Evolutionary conservation across 2,113 vertebrate species (phyloP).

Genomic region (Raphicerus campestris): DNA sequence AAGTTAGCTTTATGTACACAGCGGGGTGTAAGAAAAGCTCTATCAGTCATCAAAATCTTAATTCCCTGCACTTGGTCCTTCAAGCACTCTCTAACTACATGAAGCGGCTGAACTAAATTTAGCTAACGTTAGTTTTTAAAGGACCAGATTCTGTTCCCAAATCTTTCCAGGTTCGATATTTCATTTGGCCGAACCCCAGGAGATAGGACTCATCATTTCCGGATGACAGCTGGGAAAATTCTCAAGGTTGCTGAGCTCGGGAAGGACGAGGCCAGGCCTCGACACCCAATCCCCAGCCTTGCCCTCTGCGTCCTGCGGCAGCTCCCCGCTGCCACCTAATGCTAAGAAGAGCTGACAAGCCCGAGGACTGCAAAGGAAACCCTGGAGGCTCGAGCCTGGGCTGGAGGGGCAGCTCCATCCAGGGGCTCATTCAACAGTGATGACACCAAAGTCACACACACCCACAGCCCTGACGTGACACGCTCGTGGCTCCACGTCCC

Average conservation of each 20-base stretch:
- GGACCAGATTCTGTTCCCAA: neutral
- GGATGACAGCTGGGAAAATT: neutral
- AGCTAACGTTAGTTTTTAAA: neutral
- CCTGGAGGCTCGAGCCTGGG: neutral
- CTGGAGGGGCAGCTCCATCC: neutral
- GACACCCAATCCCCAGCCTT: neutral
- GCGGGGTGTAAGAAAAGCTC: neutral
- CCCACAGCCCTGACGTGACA: too few species aligned
- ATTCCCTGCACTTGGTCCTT: neutral
- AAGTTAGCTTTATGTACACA: neutral
- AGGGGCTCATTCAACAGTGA: neutral
- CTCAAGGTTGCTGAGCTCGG: neutral
- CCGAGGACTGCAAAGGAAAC: neutral
- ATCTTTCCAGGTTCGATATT: neutral
- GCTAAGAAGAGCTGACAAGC: neutral
- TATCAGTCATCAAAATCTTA: neutral
- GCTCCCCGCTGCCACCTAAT: neutral
- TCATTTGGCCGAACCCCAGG: neutral
- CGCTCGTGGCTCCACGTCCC: fast-evolving
- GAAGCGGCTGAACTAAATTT: neutral
- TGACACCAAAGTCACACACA: fast-evolving
- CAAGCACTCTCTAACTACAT: neutral
- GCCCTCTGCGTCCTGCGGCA: neutral
- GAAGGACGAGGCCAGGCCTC: neutral
- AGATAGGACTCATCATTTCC: neutral